These are phyloP conservation scores for Burhinus bistriatus DNA, from an alignment of 2,113 vertebrate species.

Conservation along the genomic window DNA sequence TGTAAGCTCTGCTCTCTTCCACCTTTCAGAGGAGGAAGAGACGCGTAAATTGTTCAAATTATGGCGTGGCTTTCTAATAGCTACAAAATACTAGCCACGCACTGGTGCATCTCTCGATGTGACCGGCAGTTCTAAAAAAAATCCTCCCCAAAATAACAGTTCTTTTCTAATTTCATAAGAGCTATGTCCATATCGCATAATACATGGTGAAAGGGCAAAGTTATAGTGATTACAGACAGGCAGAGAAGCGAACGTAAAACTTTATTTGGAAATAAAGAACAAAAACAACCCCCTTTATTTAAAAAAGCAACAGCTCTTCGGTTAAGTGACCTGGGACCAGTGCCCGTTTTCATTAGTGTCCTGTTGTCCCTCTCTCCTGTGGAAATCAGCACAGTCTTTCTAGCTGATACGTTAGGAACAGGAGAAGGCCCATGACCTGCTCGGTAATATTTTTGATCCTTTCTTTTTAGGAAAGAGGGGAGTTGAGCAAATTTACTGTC, in stretches of 20 bases:
- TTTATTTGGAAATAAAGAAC: neutral
- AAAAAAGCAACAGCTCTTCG: neutral
- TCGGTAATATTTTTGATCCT: neutral
- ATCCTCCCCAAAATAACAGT: neutral
- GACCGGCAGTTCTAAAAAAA: neutral
- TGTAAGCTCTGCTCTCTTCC: neutral
- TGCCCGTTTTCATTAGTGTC: neutral
- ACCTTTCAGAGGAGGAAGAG: neutral
- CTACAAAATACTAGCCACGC: neutral
- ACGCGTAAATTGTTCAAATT: rapidly evolving
- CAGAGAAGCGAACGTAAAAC: rapidly evolving
- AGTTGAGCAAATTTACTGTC: neutral
- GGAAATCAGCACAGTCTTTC: neutral
- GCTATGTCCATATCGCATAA: rapidly evolving
- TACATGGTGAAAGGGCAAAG: neutral
- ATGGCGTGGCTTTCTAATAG: neutral
- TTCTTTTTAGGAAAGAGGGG: neutral
- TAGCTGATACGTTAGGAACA: neutral
- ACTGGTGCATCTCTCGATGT: rapidly evolving
- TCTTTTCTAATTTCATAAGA: rapidly evolving
- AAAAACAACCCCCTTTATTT: neutral
- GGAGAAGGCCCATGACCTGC: rapidly evolving
- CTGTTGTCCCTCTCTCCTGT: neutral
- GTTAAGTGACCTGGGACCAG: neutral
- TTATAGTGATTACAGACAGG: neutral